Evolutionary conservation across 2,888 invertebrate genomes (phyloP), one percentile per base, ranked within the genome.

Genomic region (Callyntrura sp.): DNA sequence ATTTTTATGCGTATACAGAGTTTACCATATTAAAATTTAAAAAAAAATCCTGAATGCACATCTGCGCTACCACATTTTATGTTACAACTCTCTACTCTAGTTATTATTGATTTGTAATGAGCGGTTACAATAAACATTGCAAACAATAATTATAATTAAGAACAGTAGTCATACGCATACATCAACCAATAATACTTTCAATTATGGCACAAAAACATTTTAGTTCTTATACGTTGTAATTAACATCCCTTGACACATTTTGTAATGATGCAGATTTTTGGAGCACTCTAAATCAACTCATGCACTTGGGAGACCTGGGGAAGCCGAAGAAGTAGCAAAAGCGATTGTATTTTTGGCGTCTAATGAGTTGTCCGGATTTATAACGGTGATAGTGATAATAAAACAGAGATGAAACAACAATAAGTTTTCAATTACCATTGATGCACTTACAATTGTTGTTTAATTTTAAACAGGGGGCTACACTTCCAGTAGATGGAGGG

Each of bases 311-410:
- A 96, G 98, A 68, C 96, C 97, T 0, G 99, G 98, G 4, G 95
- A 96, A 89, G 96, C 97, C 0, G 96, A 96, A 8, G 99, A 99
- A 95, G 98, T 99, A 0, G 98, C 99, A 0, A 96, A 96, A 73
- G 96, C 98, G 0, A 98, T 99, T 93, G 97, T 97, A 0, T 99
- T 98, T 95, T 95, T 99, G 87, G 99, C 99, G 0, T 98, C 98
- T 91, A 97, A 97, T 85, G 95, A 97, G 91, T 97, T 98, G 1
- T 82, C 91, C 51, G 92, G 92, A 11, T 88, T 81, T 35, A 73
- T 73, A 17, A 93, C 93, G 91, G 89, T 79, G n/a, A n/a, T n/a
- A n/a, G n/a, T n/a, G n/a, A n/a, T n/a, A n/a, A n/a, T n/a, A n/a
- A n/a, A n/a, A n/a, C n/a, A 51, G 14, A 14, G 1, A 51, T 51